Base-by-base conservation (phyloP, 2,888 invertebrate genomes). In the Ennomos erosarius region DNA sequence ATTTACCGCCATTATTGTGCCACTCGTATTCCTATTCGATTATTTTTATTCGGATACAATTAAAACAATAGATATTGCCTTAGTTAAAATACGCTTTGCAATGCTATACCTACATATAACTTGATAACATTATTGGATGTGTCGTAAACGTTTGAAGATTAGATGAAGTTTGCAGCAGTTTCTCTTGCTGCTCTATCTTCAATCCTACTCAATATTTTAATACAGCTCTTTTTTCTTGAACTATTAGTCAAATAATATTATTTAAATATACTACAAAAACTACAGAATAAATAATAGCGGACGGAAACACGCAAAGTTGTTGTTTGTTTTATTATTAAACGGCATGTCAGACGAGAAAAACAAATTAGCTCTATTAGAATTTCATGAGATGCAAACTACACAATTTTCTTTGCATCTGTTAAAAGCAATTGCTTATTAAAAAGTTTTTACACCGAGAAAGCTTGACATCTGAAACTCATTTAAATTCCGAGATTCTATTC, bases 1-100 rank as follows among this genome's bases (percentile, higher is more conserved):
- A 89, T 86, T 90, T 85, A 87, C 83, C 75, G 81, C 77, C 81
- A 82, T 88, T 86, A 87, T 83, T 84, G 79, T 82, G 79, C 81
- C 81, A 85, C 84, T 87, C 81, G 81, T 85, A 74, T 82, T 82
- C 75, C 75, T 79, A 87, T 83, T 85, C 68, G 72, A 85, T 85
- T 87, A 85, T 73, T 74, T 78, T 81, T 75, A 76, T 80, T 68
- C 66, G 72, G 52, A 65, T 57, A 66, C 64, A 59, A 57, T 69
- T 61, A 60, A 64, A 62, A 58, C 58, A 53, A 60, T 55, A 52
- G 42, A 61, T 55, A 51, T 62, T 59, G 56, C 44, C 52, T 51
- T 37, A 56, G 51, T 54, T 58, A 52, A 26, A 38, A 53, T 37
- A 9, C 2, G 11, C 9, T 42, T 37, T 34, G 45, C 43, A 45